A percentile compares a stretch with the other conserved stretches of the same genome.
Evolutionary conservation across 2,797 vertebrate species (phyloP).

Genomic region (Pempheris klunzingeri): DNA sequence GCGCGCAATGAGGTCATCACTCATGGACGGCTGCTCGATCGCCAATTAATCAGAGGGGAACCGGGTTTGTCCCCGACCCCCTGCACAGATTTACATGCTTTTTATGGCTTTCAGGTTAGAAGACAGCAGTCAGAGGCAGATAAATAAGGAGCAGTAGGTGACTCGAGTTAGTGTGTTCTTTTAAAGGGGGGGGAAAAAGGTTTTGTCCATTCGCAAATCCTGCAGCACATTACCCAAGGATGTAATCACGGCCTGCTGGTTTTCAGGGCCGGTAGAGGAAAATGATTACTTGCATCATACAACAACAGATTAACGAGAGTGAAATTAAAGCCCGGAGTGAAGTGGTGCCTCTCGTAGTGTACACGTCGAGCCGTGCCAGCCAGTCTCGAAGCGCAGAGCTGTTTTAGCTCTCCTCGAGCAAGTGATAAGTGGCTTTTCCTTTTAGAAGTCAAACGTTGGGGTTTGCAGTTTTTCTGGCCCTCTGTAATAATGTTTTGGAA

Average conservation of each 20-base stretch:
- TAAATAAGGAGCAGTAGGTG: conserved; percentile 32
- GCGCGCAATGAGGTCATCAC: conserved; percentile 81
- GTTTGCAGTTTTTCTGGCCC: conserved; percentile 33
- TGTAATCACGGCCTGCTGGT: conserved; percentile 82
- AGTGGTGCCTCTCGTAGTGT: conserved; percentile 37
- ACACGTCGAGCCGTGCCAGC: conserved; percentile 48
- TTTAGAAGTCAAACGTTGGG: conserved; percentile 32
- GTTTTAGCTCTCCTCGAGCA: conserved; percentile 44
- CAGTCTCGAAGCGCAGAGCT: conserved; percentile 45
- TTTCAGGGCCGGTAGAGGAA: conserved; percentile 86
- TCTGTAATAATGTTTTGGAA: conserved; percentile 63
- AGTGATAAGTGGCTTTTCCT: conserved; percentile 65
- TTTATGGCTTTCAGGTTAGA: conserved; percentile 75
- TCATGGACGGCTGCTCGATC: conserved; percentile 71
- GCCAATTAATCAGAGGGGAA: conserved; percentile 66
- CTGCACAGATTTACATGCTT: conserved; percentile 60
- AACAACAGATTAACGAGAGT: conserved; percentile 85
- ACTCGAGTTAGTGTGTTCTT: background rate
- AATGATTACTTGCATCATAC: conserved; percentile 88
- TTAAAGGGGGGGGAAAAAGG: background rate
- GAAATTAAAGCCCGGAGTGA: conserved; percentile 86
- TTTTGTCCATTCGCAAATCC: conserved; percentile 76
- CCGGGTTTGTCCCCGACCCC: conserved; percentile 33
- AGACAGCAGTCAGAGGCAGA: conserved; percentile 67
- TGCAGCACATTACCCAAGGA: conserved; percentile 79